phyloP scores from a whole-genome alignment of 2,888 invertebrate genomes.

The Megalurothrips usitatus region DNA sequence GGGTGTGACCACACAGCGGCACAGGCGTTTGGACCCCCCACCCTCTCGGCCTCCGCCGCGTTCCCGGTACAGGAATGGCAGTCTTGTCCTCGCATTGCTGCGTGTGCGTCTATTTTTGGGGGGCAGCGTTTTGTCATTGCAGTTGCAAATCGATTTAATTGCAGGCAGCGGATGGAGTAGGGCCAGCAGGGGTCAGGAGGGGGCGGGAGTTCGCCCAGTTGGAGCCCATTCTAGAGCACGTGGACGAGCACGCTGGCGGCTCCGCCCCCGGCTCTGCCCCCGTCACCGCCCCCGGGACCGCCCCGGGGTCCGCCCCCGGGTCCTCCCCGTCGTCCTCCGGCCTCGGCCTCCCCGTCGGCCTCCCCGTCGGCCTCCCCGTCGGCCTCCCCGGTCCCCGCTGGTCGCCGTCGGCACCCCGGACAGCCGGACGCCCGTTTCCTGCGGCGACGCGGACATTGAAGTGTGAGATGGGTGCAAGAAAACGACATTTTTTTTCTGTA shows the following conservation, averaged over 20 bases:
- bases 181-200: neutral
- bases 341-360: too few relatives aligned
- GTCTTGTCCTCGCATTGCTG: too few relatives aligned
- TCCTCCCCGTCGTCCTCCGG: neutral
- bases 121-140: too few relatives aligned
- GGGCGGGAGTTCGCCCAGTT: neutral
- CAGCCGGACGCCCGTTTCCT: neutral
- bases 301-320: neutral
- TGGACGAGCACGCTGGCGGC: neutral
- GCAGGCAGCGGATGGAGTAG: neutral
- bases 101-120: too few relatives aligned
- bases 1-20: too few relatives aligned
- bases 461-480: neutral
- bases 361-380: too few relatives aligned
- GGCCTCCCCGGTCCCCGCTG: too few relatives aligned
- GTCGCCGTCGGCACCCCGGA: neutral
- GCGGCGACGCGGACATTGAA: neutral
- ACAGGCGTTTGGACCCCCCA: too few relatives aligned
- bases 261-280: neutral
- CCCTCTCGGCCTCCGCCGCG: too few relatives aligned
- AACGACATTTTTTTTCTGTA: too few relatives aligned
- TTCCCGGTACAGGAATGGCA: too few relatives aligned
- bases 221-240: constrained; percentile 17
- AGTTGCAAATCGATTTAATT: too few relatives aligned
- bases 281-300: neutral